These are phyloP conservation scores for Hypercompe scribonia DNA, from an alignment of 2,888 invertebrate genomes.

Conservation along the genomic window DNA sequence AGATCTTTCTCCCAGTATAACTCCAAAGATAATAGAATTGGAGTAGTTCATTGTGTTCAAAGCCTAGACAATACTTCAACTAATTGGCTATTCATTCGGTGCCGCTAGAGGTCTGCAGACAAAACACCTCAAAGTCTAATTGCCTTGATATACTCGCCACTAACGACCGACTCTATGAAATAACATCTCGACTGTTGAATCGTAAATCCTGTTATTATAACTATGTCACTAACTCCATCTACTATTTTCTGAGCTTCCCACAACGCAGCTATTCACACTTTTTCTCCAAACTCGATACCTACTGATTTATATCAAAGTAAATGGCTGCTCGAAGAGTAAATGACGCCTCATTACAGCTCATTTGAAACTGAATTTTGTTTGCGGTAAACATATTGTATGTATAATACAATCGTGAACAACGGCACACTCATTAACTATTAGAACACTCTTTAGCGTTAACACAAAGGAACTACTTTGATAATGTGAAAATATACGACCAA, in stretches of 20 bases:
- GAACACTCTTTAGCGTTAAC: slow-evolving; percentile 43
- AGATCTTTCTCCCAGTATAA: background rate
- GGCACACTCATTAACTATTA: slow-evolving; percentile 40
- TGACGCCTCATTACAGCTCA: slow-evolving; percentile 32
- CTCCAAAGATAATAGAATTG: background rate
- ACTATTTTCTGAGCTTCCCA: slow-evolving; percentile 13
- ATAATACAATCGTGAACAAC: slow-evolving; percentile 33
- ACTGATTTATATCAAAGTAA: slow-evolving; percentile 30
- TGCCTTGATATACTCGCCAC: background rate
- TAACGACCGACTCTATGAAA: background rate
- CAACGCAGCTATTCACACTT: slow-evolving; percentile 13
- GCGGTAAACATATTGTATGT: slow-evolving; percentile 27
- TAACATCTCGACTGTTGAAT: background rate
- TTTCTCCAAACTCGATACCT: slow-evolving; percentile 15
- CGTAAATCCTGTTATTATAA: background rate
- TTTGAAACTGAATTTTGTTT: slow-evolving; percentile 33
- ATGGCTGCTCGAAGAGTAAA: slow-evolving; percentile 24
- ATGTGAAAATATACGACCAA: slow-evolving; percentile 49
- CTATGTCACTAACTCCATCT: background rate
- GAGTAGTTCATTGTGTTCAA: background rate
- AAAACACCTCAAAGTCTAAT: background rate
- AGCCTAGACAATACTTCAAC: background rate
- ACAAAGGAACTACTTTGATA: slow-evolving; percentile 50
- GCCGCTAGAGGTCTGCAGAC: background rate
- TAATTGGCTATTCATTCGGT: background rate